phyloP scores from a whole-genome alignment of 2,113 vertebrate species.

The Larimichthys polyactis region DNA sequence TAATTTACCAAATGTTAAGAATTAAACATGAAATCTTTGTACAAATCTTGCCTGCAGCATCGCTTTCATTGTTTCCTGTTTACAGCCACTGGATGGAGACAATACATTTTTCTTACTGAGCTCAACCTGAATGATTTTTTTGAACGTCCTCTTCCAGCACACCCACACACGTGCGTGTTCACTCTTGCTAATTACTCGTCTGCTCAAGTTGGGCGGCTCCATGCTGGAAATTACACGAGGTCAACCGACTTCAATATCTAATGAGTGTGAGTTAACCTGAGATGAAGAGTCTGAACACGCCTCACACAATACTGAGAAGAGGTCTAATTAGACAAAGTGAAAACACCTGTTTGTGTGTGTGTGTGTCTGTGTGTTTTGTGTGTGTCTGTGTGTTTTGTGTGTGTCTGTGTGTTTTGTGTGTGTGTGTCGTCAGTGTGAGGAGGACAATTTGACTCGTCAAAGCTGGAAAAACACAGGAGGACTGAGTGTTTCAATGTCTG shows the following conservation, averaged over 20 bases:
- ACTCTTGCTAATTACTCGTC: neutral
- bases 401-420: neutral
- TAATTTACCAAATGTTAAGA: constrained; percentile 25
- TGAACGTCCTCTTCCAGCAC: neutral
- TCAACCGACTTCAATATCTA: neutral
- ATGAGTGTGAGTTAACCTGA: neutral
- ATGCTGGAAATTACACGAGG: neutral
- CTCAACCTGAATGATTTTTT: neutral
- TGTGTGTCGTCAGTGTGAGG: neutral
- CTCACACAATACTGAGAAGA: neutral
- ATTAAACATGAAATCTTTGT: constrained; percentile 23
- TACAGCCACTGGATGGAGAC: constrained; percentile 28
- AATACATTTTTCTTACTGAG: neutral
- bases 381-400: neutral
- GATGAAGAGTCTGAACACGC: neutral
- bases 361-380: neutral
- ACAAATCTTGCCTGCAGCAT: neutral
- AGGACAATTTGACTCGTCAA: no score
- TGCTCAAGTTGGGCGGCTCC: neutral
- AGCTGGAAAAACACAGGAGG: no score
- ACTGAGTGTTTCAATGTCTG: no score
- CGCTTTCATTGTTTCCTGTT: neutral
- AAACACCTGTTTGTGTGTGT: neutral
- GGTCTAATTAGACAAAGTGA: neutral
- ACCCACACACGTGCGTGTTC: neutral